Conservation (phyloP, 2,888 invertebrate genomes). For the Agrilus mali region DNA sequence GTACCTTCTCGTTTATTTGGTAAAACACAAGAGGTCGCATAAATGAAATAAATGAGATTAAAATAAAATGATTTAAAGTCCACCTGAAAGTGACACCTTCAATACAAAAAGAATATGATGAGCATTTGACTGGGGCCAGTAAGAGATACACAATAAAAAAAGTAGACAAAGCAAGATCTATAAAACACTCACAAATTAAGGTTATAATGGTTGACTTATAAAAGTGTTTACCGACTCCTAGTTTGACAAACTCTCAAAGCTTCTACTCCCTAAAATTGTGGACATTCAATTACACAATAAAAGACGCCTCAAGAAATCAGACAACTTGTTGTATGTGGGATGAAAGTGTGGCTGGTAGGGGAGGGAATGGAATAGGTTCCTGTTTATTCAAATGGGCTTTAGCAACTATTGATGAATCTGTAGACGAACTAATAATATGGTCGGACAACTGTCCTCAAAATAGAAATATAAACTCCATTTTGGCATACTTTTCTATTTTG, state of each 20-base stretch:
- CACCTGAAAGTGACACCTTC: no score
- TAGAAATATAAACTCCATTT: conserved; percentile 4
- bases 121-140: conserved; percentile 8
- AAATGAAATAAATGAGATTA: no score
- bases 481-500: conserved; percentile 6
- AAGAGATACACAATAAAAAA: conserved; percentile 8
- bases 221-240: conserved; percentile 13
- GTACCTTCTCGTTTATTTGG: no score
- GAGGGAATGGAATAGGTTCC: conserved; percentile 17
- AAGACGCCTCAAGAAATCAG: conserved; percentile 5
- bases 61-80: no score
- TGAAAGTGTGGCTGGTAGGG: conserved; percentile 12
- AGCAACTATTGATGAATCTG: neutral
- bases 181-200: conserved; percentile 1
- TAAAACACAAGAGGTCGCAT: no score
- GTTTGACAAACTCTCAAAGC: conserved; percentile 10
- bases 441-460: conserved; percentile 10
- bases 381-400: conserved; percentile 13
- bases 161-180: conserved; percentile 7
- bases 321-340: conserved; percentile 14
- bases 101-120: conserved; percentile 3
- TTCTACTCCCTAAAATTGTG: conserved; percentile 13
- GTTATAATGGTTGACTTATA: conserved; percentile 10
- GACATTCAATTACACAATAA: conserved; percentile 9
- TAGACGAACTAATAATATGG: conserved; percentile 7